These are phyloP conservation scores for Hippoglossus stenolepis DNA, from an alignment of 2,113 vertebrate species.

Conservation along the genomic window DNA sequence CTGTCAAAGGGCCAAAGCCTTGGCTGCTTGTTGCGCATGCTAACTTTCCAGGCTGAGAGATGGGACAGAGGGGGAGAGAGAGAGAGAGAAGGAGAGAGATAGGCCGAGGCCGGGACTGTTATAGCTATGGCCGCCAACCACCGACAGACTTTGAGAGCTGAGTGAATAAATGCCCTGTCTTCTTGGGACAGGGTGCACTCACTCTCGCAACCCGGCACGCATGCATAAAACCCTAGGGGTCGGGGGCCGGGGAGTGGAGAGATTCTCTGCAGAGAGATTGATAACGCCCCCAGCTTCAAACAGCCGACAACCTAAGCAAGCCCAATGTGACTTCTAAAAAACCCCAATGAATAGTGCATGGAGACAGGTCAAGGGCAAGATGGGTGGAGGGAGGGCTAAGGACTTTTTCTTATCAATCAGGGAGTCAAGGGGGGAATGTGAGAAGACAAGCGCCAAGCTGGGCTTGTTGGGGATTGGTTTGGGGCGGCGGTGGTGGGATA, in stretches of 20 bases:
- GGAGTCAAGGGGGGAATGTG: slow-evolving; percentile 69
- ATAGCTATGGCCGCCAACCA: slow-evolving; percentile 69
- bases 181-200: slow-evolving; percentile 78
- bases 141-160: slow-evolving; percentile 72
- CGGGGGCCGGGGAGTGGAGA: slow-evolving; percentile 57
- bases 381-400: slow-evolving; percentile 59
- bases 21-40: slow-evolving; percentile 77
- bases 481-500: slow-evolving; percentile 33
- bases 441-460: slow-evolving; percentile 67
- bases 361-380: slow-evolving; percentile 79
- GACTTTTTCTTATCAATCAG: slow-evolving; percentile 82
- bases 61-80: slow-evolving; percentile 34
- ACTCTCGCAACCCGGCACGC: slow-evolving; percentile 77
- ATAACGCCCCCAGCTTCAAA: slow-evolving; percentile 74
- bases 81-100: slow-evolving; percentile 43
- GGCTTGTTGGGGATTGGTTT: slow-evolving; percentile 36
- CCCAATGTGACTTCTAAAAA: slow-evolving; percentile 79
- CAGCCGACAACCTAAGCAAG: slow-evolving; percentile 75
- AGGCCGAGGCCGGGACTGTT: slow-evolving; percentile 63
- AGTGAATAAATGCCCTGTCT: slow-evolving; percentile 83
- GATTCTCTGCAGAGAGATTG: slow-evolving; percentile 79
- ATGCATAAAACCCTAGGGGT: slow-evolving; percentile 80
- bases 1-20: slow-evolving; percentile 77
- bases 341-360: slow-evolving; percentile 80
- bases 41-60: slow-evolving; percentile 69